A percentile compares a stretch with the other conserved stretches of the same genome.
phyloP scores from a whole-genome alignment of 2,113 vertebrate genomes.

The Xiphophorus maculatus region DNA sequence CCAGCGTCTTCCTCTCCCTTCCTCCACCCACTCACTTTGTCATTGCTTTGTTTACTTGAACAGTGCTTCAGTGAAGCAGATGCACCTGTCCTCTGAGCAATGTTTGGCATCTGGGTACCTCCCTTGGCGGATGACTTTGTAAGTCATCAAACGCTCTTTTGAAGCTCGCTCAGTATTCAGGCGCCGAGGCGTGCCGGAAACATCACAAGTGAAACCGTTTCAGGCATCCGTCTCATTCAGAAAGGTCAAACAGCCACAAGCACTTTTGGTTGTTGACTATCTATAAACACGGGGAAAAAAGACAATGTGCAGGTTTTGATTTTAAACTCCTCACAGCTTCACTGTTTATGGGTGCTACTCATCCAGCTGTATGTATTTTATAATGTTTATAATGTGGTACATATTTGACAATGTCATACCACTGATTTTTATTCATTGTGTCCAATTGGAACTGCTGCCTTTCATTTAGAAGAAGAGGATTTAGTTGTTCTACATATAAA shows the following conservation, averaged over 20 bases:
- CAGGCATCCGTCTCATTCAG: constrained; percentile 40
- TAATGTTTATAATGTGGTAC: no score
- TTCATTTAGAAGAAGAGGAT: no score
- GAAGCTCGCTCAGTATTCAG: constrained; percentile 63
- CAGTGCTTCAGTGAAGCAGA: constrained; percentile 40
- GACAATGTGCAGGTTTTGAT: constrained; percentile 18
- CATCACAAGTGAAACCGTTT: constrained; percentile 54
- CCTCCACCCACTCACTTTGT: constrained; percentile 41
- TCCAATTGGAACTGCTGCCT: no score
- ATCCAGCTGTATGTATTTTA: neutral
- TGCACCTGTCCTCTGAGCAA: constrained; percentile 55
- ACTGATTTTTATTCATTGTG: no score
- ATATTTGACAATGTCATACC: no score
- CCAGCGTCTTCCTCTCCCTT: constrained; percentile 1
- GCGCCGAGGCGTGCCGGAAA: constrained; percentile 27
- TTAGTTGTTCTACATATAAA: no score
- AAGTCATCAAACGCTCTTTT: constrained; percentile 60
- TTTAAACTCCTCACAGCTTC: constrained; percentile 9
- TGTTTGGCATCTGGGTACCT: constrained; percentile 55
- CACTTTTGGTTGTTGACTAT: constrained; percentile 42
- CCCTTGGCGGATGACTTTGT: constrained; percentile 48
- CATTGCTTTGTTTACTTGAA: constrained; percentile 52
- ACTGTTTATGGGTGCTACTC: neutral
- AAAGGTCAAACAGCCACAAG: constrained; percentile 70
- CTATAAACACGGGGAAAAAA: constrained; percentile 34